Conservation (phyloP, 35 echinoderm and acorn worm species). For the Heliocidaris tuberculata region DNA sequence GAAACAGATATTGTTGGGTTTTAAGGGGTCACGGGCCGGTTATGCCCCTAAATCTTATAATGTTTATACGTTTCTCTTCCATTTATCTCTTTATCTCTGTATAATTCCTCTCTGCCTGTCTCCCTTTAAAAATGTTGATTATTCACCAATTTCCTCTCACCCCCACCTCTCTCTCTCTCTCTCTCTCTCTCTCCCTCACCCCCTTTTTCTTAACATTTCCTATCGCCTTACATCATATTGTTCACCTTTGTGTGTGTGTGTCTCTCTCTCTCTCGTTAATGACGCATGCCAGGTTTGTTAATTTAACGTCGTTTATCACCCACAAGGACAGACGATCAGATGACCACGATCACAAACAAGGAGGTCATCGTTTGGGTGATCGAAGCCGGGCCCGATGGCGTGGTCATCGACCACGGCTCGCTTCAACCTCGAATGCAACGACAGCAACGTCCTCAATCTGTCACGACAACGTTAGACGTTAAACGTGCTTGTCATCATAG, state of each 20-base stretch:
- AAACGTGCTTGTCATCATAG: not conserved
- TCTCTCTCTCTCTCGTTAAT: not conserved
- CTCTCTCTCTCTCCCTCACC: not conserved
- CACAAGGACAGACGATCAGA: constrained; percentile 14
- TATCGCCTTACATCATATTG: not conserved
- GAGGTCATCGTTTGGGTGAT: constrained; percentile 13
- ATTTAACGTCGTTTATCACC: not conserved
- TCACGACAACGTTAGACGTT: not conserved
- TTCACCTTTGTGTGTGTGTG: too few species aligned
- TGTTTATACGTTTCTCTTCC: too few species aligned
- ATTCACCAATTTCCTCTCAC: not conserved
- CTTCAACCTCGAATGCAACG: not conserved
- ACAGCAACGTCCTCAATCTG: not conserved
- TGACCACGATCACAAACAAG: constrained; percentile 22
- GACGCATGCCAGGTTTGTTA: not conserved
- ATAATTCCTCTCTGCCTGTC: too few species aligned
- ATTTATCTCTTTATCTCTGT: too few species aligned
- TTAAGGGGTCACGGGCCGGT: too few species aligned
- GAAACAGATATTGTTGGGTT: too few species aligned
- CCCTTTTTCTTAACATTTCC: not conserved
- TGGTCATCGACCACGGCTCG: not conserved
- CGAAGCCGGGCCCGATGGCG: not conserved
- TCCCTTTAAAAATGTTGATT: too few species aligned
- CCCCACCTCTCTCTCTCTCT: not conserved
- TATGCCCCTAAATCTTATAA: too few species aligned